phyloP scores from a whole-genome alignment of 2,888 invertebrate genomes.

The Leucoma salicis region DNA sequence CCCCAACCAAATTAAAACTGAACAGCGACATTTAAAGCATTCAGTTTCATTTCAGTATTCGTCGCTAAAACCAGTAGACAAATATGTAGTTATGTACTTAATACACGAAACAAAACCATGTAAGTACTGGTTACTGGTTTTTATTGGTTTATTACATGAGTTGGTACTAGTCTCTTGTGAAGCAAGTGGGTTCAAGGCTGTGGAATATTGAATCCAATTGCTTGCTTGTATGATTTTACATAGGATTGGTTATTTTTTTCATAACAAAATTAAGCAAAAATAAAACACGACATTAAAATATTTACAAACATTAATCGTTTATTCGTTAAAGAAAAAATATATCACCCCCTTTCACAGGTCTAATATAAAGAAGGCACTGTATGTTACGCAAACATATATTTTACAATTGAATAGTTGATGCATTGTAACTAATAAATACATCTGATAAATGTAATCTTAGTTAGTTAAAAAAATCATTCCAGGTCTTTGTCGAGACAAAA shows the following conservation, averaged over 20 bases:
- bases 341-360: constrained; percentile 62
- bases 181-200: too few relatives aligned
- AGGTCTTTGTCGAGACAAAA: not conserved
- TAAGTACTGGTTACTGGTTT: too few relatives aligned
- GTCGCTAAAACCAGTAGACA: too few relatives aligned
- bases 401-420: constrained; percentile 9
- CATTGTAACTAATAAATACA: not conserved
- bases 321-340: constrained; percentile 68
- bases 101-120: too few relatives aligned
- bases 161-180: too few relatives aligned
- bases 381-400: constrained; percentile 28
- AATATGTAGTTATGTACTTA: too few relatives aligned
- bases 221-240: not conserved
- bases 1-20: too few relatives aligned
- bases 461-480: not conserved
- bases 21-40: too few relatives aligned
- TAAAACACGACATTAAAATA: constrained; percentile 48
- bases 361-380: constrained; percentile 63
- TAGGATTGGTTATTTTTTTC: not conserved
- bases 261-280: constrained; percentile 1
- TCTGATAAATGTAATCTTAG: not conserved
- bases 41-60: too few relatives aligned
- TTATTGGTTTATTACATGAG: too few relatives aligned
- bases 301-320: constrained; percentile 79
- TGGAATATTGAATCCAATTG: not conserved